A percentile compares a stretch with the other conserved stretches of the same genome.
Conservation (phyloP, 1,140 invertebrate genomes). For the Ephestia elutella region DNA sequence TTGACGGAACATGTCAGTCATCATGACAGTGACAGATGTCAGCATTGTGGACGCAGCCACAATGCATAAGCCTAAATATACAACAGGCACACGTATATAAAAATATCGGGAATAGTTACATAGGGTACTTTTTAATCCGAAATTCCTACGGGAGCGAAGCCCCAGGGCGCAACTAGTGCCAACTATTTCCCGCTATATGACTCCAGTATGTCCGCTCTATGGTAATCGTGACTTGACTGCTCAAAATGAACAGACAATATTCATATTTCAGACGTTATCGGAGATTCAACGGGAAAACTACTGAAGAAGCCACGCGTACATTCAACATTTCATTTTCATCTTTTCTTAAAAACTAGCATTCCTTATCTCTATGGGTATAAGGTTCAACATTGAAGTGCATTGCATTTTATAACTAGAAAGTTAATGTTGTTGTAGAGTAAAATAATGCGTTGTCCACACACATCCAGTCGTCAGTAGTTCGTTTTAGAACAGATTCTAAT, state of each 20-base stretch:
- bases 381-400: conserved; percentile 8
- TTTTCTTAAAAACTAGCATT: background rate
- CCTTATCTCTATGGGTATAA: background rate
- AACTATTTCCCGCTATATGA: too few relatives aligned
- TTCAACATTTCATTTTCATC: background rate
- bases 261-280: conserved; percentile 34
- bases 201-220: background rate
- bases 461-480: background rate
- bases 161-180: too few relatives aligned
- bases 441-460: background rate
- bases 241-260: conserved; percentile 27
- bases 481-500: too few relatives aligned
- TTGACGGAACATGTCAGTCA: too few relatives aligned
- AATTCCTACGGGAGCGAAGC: too few relatives aligned
- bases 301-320: conserved; percentile 1
- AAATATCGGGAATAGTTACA: too few relatives aligned
- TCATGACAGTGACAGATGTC: too few relatives aligned
- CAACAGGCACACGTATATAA: too few relatives aligned
- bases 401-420: background rate
- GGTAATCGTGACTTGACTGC: conserved; percentile 28
- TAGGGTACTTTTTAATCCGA: too few relatives aligned
- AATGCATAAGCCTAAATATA: too few relatives aligned
- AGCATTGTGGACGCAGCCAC: too few relatives aligned
- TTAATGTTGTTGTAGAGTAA: conserved; percentile 17
- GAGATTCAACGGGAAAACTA: conserved; percentile 21